phyloP scores from a whole-genome alignment of 2,113 vertebrate species.

The Pantherophis guttatus region DNA sequence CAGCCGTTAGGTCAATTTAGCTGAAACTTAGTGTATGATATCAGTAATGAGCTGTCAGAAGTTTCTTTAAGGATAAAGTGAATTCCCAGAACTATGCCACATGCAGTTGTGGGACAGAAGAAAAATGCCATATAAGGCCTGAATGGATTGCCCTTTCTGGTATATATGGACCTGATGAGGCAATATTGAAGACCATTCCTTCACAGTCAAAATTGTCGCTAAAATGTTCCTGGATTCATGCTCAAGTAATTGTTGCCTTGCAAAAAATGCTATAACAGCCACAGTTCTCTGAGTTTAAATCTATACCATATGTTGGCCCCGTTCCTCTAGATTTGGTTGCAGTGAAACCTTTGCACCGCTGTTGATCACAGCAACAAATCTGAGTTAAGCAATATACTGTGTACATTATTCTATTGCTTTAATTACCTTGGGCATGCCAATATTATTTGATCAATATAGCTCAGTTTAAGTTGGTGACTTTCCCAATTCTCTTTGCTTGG shows the following conservation, averaged over 20 bases:
- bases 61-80: not conserved
- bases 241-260: not conserved
- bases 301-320: not conserved
- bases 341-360: not conserved
- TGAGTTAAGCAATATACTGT: not conserved
- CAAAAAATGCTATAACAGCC: not conserved
- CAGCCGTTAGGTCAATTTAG: not conserved
- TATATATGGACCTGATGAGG: not conserved
- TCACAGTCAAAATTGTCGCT: not conserved
- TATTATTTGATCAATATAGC: not conserved
- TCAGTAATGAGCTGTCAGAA: not conserved
- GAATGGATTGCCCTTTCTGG: not conserved
- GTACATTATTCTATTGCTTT: not conserved
- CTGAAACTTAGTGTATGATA: not conserved
- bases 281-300: not conserved
- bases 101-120: not conserved
- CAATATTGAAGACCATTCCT: not conserved
- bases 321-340: not conserved
- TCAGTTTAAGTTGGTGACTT: not conserved
- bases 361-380: not conserved
- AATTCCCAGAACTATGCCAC: not conserved
- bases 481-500: not conserved
- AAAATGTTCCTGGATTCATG: not conserved
- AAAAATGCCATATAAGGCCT: not conserved
- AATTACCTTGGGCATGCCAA: not conserved